Percentiles rank a stretch among this genome's conserved stretches.
Evolutionary conservation across 2,797 vertebrate species (phyloP).

Genomic region (Poeciliopsis infans): DNA sequence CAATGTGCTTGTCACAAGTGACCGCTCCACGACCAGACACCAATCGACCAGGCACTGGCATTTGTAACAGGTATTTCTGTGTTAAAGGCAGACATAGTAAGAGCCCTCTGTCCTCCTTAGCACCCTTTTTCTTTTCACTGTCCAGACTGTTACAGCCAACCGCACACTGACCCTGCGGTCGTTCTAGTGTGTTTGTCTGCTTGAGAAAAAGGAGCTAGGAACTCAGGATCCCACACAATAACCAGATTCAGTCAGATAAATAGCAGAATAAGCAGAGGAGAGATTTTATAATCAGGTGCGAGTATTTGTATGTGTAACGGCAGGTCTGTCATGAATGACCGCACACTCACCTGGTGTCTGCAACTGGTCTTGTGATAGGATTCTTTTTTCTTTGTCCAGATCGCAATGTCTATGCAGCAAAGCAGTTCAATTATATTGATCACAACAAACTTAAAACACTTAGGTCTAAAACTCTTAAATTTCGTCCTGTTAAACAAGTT

Average conservation of each 20-base stretch:
- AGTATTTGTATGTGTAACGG: conserved; percentile 40
- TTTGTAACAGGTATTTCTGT: conserved; percentile 32
- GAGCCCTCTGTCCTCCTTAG: conserved; percentile 50
- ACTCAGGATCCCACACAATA: conserved; percentile 52
- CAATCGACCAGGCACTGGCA: conserved; percentile 54
- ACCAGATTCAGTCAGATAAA: conserved; percentile 66
- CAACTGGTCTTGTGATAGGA: conserved; percentile 18
- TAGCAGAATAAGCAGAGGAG: conserved; percentile 39
- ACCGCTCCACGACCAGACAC: conserved; percentile 68
- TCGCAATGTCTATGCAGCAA: background rate
- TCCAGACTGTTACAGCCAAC: conserved; percentile 72
- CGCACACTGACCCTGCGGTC: conserved; percentile 70
- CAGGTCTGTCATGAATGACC: conserved; percentile 53
- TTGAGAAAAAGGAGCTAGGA: conserved; percentile 45
- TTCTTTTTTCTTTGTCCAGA: conserved; percentile 40
- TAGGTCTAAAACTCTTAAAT: background rate
- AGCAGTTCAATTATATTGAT: conserved; percentile 5
- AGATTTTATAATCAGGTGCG: conserved; percentile 55
- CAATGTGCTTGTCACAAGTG: conserved; percentile 76
- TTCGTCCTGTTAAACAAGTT: background rate
- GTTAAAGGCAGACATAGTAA: conserved; percentile 46
- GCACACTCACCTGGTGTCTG: conserved; percentile 58
- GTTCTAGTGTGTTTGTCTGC: conserved; percentile 27
- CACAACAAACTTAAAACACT: conserved; percentile 11
- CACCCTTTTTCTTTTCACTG: conserved; percentile 52